Conservation (phyloP, 2,797 vertebrate genomes). For the Gymnothorax reevesii region DNA sequence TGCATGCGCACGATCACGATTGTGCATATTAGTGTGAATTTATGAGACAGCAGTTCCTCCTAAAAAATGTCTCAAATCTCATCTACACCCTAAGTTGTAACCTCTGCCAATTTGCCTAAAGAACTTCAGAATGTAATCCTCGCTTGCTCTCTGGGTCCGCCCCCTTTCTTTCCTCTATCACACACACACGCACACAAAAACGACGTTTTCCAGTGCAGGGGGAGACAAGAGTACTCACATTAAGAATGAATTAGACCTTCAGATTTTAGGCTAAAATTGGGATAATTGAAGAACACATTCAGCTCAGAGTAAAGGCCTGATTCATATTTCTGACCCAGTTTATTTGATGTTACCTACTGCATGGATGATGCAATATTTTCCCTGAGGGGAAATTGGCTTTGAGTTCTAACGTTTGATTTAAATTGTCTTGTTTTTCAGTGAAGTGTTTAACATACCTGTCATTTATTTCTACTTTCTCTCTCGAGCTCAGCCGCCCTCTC, state of each 20-base stretch:
- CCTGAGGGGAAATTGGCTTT: background rate
- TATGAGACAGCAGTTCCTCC: no score
- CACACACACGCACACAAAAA: background rate
- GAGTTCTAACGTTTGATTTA: background rate
- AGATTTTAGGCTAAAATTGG: no score
- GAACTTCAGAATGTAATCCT: no score
- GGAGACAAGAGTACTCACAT: no score
- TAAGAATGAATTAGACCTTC: background rate
- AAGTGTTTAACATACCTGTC: background rate
- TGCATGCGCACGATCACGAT: no score
- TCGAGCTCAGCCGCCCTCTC: background rate
- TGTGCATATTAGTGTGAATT: no score
- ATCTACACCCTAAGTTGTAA: no score
- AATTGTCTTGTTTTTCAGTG: background rate
- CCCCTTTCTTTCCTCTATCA: no score
- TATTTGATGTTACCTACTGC: background rate
- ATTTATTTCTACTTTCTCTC: background rate
- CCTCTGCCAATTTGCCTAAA: no score
- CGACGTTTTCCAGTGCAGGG: background rate
- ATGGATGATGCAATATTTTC: conserved; percentile 7
- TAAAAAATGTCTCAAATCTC: no score
- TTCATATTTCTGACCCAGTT: background rate
- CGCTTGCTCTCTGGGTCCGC: no score
- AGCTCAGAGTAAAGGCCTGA: background rate
- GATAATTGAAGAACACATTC: no score